Conservation (phyloP, 1,140 invertebrate species). For the Camponotus pennsylvanicus region DNA sequence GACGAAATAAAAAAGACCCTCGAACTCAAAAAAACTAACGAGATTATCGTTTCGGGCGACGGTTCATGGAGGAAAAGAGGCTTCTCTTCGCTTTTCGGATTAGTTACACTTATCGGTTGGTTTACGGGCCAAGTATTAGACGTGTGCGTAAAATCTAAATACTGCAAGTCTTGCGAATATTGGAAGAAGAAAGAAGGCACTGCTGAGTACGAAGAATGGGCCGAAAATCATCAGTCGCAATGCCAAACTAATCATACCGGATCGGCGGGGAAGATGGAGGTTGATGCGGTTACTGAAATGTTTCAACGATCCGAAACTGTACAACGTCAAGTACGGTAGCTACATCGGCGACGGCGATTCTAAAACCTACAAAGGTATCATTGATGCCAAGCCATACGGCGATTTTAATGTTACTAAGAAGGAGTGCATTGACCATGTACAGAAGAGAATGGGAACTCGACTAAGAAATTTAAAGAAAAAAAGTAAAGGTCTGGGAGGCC, state of each 20-base stretch:
- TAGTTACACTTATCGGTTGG: slow-evolving; percentile 20
- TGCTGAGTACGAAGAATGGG: background rate
- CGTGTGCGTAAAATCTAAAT: slow-evolving; percentile 9
- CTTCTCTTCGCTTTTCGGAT: slow-evolving; percentile 13
- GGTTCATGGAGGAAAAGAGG: background rate
- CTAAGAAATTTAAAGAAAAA: no score
- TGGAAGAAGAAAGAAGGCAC: background rate
- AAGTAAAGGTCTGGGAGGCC: no score
- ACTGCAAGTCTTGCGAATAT: background rate
- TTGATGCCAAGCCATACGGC: background rate
- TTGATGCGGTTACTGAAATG: no score
- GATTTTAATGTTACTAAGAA: background rate
- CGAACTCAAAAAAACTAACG: background rate
- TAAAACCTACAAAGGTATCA: background rate
- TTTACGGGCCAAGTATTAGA: background rate
- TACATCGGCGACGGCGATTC: background rate
- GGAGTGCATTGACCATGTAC: no score
- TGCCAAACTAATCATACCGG: no score
- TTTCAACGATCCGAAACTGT: background rate
- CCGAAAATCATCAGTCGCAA: no score
- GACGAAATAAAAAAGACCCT: background rate
- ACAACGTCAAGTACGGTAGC: background rate
- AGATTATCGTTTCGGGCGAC: background rate
- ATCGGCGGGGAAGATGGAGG: no score
- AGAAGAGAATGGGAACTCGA: no score